phyloP scores from a whole-genome alignment of 2,797 vertebrate species.

The Manis pentadactyla region DNA sequence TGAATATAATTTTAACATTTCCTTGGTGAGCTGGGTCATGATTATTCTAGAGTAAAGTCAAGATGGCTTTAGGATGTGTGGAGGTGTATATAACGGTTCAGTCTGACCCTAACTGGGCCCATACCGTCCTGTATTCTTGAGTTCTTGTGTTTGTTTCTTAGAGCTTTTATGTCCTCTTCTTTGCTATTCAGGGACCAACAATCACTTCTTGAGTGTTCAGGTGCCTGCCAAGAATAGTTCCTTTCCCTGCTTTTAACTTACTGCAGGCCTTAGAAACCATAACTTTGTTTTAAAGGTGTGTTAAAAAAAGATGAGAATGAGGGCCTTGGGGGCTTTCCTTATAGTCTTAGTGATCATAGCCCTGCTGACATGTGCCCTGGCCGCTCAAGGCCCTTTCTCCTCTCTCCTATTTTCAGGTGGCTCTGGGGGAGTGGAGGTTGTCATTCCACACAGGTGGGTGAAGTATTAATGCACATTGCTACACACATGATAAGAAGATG shows the following conservation, averaged over 20 bases:
- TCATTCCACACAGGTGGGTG: not conserved
- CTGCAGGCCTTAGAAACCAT: not conserved
- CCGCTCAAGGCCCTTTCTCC: not conserved
- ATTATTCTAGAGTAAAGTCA: not conserved
- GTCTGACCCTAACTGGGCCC: not conserved
- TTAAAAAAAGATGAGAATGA: not conserved
- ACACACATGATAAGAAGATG: not conserved
- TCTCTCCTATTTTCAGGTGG: not conserved
- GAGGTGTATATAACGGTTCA: not conserved
- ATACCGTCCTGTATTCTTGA: not conserved
- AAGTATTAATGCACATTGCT: not conserved
- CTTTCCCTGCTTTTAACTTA: not conserved
- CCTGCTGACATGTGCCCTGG: not conserved
- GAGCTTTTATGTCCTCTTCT: not conserved
- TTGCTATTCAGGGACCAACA: conserved; percentile 17
- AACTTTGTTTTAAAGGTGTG: not conserved
- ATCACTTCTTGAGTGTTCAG: conserved; percentile 36
- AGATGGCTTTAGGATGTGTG: not conserved
- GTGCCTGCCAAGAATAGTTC: not conserved
- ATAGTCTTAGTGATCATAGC: not conserved
- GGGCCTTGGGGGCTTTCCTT: not conserved
- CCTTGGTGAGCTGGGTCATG: not conserved
- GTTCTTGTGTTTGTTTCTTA: not conserved
- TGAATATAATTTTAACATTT: not conserved
- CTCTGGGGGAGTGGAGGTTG: not conserved